phyloP scores from a whole-genome alignment of 1,140 invertebrate genomes.

The Drosophila subpulchrella region DNA sequence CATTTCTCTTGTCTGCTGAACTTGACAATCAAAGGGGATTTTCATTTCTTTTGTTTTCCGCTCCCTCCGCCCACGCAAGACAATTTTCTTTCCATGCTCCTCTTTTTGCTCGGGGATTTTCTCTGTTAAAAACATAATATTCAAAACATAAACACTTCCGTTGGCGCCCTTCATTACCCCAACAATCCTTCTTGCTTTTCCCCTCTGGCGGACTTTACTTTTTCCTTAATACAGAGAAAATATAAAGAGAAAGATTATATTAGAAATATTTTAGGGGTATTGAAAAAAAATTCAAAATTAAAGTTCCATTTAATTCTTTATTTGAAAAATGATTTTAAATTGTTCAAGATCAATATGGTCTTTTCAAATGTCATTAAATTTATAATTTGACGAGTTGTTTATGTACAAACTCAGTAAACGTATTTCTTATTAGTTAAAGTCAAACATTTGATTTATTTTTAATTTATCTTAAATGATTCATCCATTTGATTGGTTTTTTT shows the following conservation, averaged over 20 bases:
- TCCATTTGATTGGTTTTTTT: neutral
- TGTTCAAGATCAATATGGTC: too few species aligned
- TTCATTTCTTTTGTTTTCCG: constrained; percentile 56
- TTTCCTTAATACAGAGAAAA: constrained; percentile 3
- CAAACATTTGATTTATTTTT: too few species aligned
- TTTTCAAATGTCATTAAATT: too few species aligned
- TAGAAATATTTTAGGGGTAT: too few species aligned
- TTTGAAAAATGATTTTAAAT: neutral
- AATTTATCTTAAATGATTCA: neutral
- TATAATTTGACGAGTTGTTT: too few species aligned
- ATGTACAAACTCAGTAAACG: too few species aligned
- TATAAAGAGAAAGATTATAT: neutral
- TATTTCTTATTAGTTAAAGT: too few species aligned
- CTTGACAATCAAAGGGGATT: constrained; percentile 80
- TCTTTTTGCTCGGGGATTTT: constrained; percentile 29
- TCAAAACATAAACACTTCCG: constrained; percentile 75
- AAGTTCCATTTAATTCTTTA: neutral
- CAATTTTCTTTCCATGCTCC: constrained; percentile 10
- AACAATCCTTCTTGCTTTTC: constrained; percentile 26
- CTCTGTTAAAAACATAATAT: constrained; percentile 55
- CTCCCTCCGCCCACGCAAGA: constrained; percentile 23
- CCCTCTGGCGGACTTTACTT: constrained; percentile 8
- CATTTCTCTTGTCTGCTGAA: constrained; percentile 59
- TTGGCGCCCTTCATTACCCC: constrained; percentile 41
- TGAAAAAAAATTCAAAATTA: neutral